Percentiles rank a stretch among this genome's conserved stretches.
Evolutionary conservation across 2,888 invertebrate genomes (phyloP).

Genomic region (Adelognathus sp.): DNA sequence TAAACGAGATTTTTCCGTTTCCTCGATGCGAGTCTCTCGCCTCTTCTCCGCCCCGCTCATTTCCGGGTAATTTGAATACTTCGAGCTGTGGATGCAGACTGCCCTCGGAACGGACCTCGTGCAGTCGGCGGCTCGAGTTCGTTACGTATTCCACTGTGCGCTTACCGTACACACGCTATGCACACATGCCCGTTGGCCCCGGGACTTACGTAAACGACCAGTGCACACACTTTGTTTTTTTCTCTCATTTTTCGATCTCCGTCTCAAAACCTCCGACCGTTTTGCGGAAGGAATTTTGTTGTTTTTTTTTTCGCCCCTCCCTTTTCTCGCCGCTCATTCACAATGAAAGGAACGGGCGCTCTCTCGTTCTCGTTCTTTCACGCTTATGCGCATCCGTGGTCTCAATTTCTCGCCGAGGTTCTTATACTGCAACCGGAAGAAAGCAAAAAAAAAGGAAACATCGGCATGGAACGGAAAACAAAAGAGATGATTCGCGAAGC

Average conservation of each 20-base stretch:
- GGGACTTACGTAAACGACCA: slow-evolving; percentile 51
- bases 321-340: slow-evolving; percentile 5
- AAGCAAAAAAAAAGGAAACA: not conserved
- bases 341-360: slow-evolving; percentile 25
- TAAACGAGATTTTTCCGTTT: slow-evolving; percentile 50
- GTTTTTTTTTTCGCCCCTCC: slow-evolving; percentile 7
- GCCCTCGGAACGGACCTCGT: slow-evolving; percentile 11
- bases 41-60: slow-evolving; percentile 17
- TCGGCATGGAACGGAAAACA: slow-evolving; percentile 39
- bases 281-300: slow-evolving; percentile 32
- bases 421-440: slow-evolving; percentile 2
- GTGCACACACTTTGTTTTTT: slow-evolving; percentile 26
- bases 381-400: not conserved
- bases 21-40: slow-evolving; percentile 29
- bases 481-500: slow-evolving; percentile 37
- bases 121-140: slow-evolving; percentile 28
- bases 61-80: slow-evolving; percentile 60
- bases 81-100: slow-evolving; percentile 37
- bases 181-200: slow-evolving; percentile 29
- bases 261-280: slow-evolving; percentile 16
- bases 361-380: slow-evolving; percentile 3
- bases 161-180: not conserved
- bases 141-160: slow-evolving; percentile 46
- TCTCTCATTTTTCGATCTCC: slow-evolving; percentile 20
- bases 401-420: not conserved